These are phyloP conservation scores for Melanotaenia trifasciata DNA, from an alignment of 2,797 vertebrate species.

Conservation along the genomic window DNA sequence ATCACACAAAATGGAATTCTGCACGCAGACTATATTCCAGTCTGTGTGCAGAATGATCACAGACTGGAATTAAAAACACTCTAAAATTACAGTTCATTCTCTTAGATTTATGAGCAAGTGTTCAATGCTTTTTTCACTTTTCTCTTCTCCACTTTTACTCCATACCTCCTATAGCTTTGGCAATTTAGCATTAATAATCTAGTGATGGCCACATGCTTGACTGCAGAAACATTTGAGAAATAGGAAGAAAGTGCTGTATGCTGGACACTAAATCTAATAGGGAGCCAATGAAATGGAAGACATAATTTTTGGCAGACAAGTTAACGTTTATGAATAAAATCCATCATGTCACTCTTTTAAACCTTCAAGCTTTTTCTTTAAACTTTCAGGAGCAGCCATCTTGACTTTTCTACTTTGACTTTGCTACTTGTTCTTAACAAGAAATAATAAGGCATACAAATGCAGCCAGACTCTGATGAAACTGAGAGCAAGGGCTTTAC, in stretches of 20 bases:
- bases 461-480: conserved; percentile 45
- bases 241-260: conserved; percentile 56
- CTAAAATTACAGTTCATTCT: conserved; percentile 67
- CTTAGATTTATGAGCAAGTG: conserved; percentile 66
- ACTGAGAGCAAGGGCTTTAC: conserved; percentile 54
- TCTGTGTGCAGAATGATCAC: conserved; percentile 46
- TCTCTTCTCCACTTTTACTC: conserved; percentile 43
- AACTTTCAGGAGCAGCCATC: conserved; percentile 48
- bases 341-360: conserved; percentile 44
- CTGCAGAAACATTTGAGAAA: conserved; percentile 55
- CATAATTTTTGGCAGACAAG: conserved; percentile 46
- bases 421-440: conserved; percentile 45
- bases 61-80: conserved; percentile 64
- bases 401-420: conserved; percentile 38
- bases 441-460: conserved; percentile 56
- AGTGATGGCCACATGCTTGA: conserved; percentile 63
- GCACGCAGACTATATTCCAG: too few species aligned
- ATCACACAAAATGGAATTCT: too few species aligned
- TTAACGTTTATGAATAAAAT: conserved; percentile 53
- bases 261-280: conserved; percentile 56
- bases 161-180: conserved; percentile 60
- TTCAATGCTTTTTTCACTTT: conserved; percentile 55
- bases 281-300: conserved; percentile 62
- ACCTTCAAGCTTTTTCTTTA: conserved; percentile 43
- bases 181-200: conserved; percentile 68